These are phyloP conservation scores for Zootoca vivipara DNA, from an alignment of 2,113 vertebrate genomes.

Conservation along the genomic window DNA sequence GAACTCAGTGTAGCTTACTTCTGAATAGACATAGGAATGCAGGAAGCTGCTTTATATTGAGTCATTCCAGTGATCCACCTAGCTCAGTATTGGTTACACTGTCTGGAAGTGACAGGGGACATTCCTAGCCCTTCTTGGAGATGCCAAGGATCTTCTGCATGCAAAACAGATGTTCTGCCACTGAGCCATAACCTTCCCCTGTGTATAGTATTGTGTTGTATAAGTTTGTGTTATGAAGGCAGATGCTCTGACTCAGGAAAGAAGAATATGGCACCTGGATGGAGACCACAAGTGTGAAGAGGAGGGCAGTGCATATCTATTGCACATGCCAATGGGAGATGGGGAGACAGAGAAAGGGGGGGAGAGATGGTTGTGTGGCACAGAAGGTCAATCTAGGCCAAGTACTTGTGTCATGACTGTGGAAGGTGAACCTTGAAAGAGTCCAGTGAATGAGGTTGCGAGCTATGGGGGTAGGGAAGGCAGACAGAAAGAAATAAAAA, in stretches of 20 bases:
- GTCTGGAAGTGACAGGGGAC: too few species aligned
- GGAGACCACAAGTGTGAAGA: background rate
- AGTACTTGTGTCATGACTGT: slow-evolving; percentile 2
- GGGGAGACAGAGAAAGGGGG: background rate
- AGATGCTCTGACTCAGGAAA: background rate
- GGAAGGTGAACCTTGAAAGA: slow-evolving; percentile 43
- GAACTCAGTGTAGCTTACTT: background rate
- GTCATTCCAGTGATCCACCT: too few species aligned
- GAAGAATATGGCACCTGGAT: too few species aligned
- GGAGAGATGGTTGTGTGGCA: too few species aligned
- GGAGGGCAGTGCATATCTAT: background rate
- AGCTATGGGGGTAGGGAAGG: background rate
- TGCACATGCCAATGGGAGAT: background rate
- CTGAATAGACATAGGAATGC: too few species aligned
- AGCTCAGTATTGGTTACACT: too few species aligned
- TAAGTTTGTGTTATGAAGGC: background rate
- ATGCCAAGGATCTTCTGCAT: too few species aligned
- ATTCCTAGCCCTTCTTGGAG: too few species aligned
- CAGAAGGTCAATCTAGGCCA: background rate
- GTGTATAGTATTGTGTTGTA: background rate
- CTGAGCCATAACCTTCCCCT: too few species aligned
- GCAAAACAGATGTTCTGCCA: too few species aligned
- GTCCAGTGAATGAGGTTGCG: slow-evolving; percentile 7
- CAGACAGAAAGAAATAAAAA: slow-evolving; percentile 5
- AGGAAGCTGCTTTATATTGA: too few species aligned